Evolutionary conservation across 2,888 invertebrate genomes (phyloP).

Genomic region (Drosophila rellima): DNA sequence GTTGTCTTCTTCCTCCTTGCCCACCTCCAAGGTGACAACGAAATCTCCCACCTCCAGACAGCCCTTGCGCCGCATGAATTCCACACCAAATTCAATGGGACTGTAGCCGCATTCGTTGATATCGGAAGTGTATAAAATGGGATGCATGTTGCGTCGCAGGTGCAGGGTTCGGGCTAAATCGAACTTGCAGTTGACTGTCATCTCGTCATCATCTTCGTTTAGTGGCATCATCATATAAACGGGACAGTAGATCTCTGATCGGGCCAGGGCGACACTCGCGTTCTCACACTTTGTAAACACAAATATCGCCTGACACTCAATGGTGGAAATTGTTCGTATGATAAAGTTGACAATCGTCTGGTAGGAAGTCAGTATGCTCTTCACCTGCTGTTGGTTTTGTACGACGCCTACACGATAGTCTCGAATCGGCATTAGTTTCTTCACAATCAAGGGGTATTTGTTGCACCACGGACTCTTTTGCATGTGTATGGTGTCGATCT

Average conservation of each 20-base stretch:
- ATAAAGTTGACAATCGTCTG: slow-evolving; percentile 83
- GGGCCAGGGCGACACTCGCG: slow-evolving; percentile 78
- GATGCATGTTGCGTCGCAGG: slow-evolving; percentile 78
- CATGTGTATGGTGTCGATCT: slow-evolving; percentile 83
- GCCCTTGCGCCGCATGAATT: slow-evolving; percentile 74
- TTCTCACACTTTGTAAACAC: slow-evolving; percentile 74
- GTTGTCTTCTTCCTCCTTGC: slow-evolving; percentile 71
- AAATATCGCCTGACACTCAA: slow-evolving; percentile 83
- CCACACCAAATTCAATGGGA: slow-evolving; percentile 81
- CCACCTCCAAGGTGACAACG: slow-evolving; percentile 79
- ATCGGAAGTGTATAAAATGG: slow-evolving; percentile 73
- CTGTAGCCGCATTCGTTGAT: slow-evolving; percentile 66
- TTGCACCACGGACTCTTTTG: slow-evolving; percentile 83
- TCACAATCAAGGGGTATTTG: slow-evolving; percentile 84
- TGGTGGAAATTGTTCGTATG: slow-evolving; percentile 82
- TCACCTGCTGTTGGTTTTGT: slow-evolving; percentile 64
- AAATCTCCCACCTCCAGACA: slow-evolving; percentile 83
- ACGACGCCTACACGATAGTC: slow-evolving; percentile 74
- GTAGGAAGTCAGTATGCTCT: slow-evolving; percentile 67
- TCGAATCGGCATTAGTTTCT: slow-evolving; percentile 81
- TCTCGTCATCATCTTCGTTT: slow-evolving; percentile 52
- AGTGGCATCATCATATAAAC: slow-evolving; percentile 81
- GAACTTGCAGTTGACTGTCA: slow-evolving; percentile 58
- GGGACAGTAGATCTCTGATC: slow-evolving; percentile 84
- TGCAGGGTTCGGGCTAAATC: slow-evolving; percentile 73